Percentiles rank a stretch among this genome's conserved stretches.
These are phyloP conservation scores for Aphidoletes aphidimyza DNA, from an alignment of 2,888 invertebrate species.

Conservation along the genomic window DNA sequence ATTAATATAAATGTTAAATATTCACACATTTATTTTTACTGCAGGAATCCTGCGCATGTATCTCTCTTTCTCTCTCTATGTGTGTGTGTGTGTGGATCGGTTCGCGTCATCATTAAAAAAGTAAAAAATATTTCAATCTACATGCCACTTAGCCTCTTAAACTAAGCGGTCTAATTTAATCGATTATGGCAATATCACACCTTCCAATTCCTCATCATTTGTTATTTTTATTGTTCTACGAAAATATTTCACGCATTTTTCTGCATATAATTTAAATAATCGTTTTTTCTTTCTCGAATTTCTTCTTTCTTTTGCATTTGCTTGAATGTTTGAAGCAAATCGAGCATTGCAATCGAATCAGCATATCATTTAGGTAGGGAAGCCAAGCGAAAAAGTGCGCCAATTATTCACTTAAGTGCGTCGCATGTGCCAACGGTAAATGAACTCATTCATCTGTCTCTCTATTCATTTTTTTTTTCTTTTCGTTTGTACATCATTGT, in stretches of 20 bases:
- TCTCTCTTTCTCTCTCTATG: background rate
- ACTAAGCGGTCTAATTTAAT: slow-evolving; percentile 9
- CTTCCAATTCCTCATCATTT: slow-evolving; percentile 7
- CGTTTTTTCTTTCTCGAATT: too few species aligned
- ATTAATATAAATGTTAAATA: background rate
- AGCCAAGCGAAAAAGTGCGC: too few species aligned
- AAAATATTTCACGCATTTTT: background rate
- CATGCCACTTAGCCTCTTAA: background rate
- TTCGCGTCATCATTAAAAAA: slow-evolving; percentile 13
- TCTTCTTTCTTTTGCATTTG: too few species aligned
- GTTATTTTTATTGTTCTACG: background rate
- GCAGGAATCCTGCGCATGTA: too few species aligned
- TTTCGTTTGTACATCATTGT: background rate
- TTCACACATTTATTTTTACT: too few species aligned
- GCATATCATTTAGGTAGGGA: too few species aligned
- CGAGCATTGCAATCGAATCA: too few species aligned
- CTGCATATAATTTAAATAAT: background rate
- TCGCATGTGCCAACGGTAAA: too few species aligned
- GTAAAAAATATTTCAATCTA: slow-evolving; percentile 22
- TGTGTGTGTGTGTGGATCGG: background rate
- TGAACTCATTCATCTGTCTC: background rate
- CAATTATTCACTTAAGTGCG: too few species aligned
- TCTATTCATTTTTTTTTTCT: background rate
- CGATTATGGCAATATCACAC: slow-evolving; percentile 51
- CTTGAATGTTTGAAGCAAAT: too few species aligned